Evolutionary conservation across 2,113 vertebrate genomes (phyloP).

Genomic region (Galemys pyrenaicus): DNA sequence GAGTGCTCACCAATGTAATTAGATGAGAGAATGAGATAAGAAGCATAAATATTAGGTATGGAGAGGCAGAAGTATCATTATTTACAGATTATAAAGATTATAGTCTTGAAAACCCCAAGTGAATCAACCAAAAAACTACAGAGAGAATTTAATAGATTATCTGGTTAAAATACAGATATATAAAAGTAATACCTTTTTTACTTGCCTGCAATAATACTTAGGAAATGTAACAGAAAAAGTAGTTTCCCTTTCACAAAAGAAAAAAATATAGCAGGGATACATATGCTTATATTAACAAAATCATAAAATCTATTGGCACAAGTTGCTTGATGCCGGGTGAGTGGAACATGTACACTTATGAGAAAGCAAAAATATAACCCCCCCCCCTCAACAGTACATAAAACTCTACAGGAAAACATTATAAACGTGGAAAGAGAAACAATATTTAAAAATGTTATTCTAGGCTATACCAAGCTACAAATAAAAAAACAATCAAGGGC

Average conservation of each 20-base stretch:
- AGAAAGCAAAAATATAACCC: too few species aligned
- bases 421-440: neutral
- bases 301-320: neutral
- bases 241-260: neutral
- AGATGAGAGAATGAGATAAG: conserved; percentile 49
- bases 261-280: neutral
- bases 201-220: conserved; percentile 34
- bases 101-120: conserved; percentile 62
- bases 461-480: neutral
- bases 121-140: conserved; percentile 51
- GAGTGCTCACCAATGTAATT: conserved; percentile 62
- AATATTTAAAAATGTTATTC: conserved; percentile 25
- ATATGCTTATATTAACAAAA: neutral
- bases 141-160: conserved; percentile 38
- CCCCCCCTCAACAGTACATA: neutral
- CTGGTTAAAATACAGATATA: conserved; percentile 42
- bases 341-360: too few species aligned
- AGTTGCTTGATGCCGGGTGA: too few species aligned
- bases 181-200: conserved; percentile 40
- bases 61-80: conserved; percentile 65
- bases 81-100: conserved; percentile 69
- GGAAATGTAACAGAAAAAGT: neutral
- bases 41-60: conserved; percentile 64
- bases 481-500: too few species aligned
- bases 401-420: neutral